These are phyloP conservation scores for Agapornis roseicollis DNA, from an alignment of 2,113 vertebrate species.

Conservation along the genomic window DNA sequence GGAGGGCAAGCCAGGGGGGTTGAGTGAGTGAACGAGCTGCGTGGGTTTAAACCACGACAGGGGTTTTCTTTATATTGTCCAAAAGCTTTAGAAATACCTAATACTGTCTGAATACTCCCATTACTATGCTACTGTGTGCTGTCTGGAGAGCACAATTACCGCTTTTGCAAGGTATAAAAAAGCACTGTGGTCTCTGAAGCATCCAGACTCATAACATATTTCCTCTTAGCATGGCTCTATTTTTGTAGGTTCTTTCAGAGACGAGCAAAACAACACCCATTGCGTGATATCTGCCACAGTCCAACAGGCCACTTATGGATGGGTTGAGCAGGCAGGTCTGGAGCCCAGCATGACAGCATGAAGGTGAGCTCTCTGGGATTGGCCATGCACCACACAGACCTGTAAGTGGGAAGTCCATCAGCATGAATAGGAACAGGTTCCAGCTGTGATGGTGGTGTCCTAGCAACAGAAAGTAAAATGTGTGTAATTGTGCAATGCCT, in stretches of 20 bases:
- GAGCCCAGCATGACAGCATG: accelerated
- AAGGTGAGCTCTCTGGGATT: neutral
- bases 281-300: accelerated
- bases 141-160: neutral
- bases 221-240: neutral
- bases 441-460: neutral
- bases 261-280: neutral
- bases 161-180: neutral
- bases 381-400: accelerated
- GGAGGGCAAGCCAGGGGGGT: too few species aligned
- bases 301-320: accelerated
- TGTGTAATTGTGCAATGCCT: neutral
- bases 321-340: neutral
- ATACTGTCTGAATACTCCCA: neutral
- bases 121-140: neutral
- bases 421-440: neutral
- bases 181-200: neutral
- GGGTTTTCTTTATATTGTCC: accelerated
- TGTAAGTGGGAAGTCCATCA: neutral
- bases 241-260: neutral
- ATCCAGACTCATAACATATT: neutral
- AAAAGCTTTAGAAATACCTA: neutral
- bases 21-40: too few species aligned
- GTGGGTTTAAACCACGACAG: too few species aligned
- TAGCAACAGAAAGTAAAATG: neutral